Evolutionary conservation across 2,888 invertebrate species (phyloP), one percentile per base, ranked within the genome.

Genomic region (Chymomyza amoena): DNA sequence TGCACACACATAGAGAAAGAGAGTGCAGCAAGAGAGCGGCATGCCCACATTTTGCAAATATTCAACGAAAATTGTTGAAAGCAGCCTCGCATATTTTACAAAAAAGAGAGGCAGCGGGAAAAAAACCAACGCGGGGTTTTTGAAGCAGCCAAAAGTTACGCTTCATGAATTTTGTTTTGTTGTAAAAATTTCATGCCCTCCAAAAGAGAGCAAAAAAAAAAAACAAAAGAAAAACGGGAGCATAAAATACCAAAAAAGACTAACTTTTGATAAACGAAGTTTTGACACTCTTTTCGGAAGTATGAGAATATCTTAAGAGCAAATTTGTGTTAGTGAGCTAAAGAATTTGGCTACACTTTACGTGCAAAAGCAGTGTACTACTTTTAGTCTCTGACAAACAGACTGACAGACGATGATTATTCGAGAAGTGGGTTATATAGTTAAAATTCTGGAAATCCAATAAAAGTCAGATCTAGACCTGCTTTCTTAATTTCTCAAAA

Each of bases 21-120:
- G 16, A 6, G 9, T 6, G 51, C 54, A 54, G 20, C 7, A 16
- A 18, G 54, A 20, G 18, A 18, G 56, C 54, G 69, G 71, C 69
- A 71, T 66, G 68, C 83, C 77, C 82, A 82, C 76, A 80, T 84
- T 87, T 78, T 77, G 74, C 76, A 87, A 84, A 87, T 87, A 82
- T 87, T 71, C 76, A 86, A 64, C 79, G 75, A 69, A 83, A 83
- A 69, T 84, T 87, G 82, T 84, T 86, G 75, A 76, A 86, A 72
- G 76, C 79, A 68, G 68, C 74, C 69, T 73, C 70, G 77, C 77
- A 79, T 81, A 77, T 76, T 79, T 81, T 67, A 80, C 66, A 72
- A 77, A 56, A 20, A 16, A 51, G 45, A 20, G n/a, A 20, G 57
- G 32, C 25, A 62, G 20, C 13, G 54, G 18, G 25, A 32, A 45